Conservation (phyloP, 2,888 invertebrate genomes). For the Orthosia gothica region DNA sequence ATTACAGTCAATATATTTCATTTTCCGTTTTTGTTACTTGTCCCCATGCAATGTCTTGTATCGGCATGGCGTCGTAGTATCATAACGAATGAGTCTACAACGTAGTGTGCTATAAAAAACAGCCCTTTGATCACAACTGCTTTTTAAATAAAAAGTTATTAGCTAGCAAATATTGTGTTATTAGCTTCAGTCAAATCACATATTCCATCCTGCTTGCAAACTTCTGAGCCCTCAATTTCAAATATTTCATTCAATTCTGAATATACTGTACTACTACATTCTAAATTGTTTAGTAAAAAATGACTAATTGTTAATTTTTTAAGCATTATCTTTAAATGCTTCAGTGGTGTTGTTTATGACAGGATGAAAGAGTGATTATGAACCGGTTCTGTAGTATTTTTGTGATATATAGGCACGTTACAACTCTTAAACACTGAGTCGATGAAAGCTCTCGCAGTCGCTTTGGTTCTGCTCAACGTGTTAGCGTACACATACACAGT, state of each 20-base stretch:
- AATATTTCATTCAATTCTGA: constrained; percentile 54
- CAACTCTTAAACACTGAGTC: constrained; percentile 40
- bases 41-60: constrained; percentile 59
- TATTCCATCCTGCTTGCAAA: constrained; percentile 50
- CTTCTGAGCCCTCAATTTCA: constrained; percentile 46
- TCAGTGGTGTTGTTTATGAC: constrained; percentile 36
- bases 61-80: constrained; percentile 48
- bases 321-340: constrained; percentile 24
- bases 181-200: constrained; percentile 52
- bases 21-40: constrained; percentile 29
- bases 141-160: too few species aligned
- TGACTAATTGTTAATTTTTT: constrained; percentile 36
- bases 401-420: constrained; percentile 29
- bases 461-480: constrained; percentile 21
- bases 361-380: constrained; percentile 37
- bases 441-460: constrained; percentile 45
- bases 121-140: too few species aligned
- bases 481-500: constrained; percentile 46
- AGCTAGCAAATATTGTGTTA: too few species aligned
- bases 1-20: constrained; percentile 49
- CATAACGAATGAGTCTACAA: constrained; percentile 49
- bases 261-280: constrained; percentile 17
- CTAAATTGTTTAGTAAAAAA: constrained; percentile 32
- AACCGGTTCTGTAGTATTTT: constrained; percentile 18
- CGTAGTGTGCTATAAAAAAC: not conserved